A percentile compares a stretch with the other conserved stretches of the same genome.
Evolutionary conservation across 2,113 vertebrate species (phyloP).

Genomic region (Arvicanthis niloticus): DNA sequence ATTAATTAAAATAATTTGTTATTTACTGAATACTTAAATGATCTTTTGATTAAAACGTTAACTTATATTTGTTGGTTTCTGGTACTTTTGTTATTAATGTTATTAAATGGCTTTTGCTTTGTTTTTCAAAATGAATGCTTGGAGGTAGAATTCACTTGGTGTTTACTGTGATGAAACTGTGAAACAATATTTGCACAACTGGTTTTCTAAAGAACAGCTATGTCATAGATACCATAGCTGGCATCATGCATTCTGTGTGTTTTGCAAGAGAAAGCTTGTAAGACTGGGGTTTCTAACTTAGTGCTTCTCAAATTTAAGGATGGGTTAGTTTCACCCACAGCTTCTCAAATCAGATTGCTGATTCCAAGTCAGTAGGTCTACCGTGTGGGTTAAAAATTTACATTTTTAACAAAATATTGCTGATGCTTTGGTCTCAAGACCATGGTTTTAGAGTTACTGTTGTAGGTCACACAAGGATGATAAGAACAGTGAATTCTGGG

Average conservation of each 20-base stretch:
- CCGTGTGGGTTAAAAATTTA: neutral
- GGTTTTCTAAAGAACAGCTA: neutral
- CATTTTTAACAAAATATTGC: neutral
- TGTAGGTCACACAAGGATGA: neutral
- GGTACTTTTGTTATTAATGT: neutral
- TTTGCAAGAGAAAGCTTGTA: neutral
- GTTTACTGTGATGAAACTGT: neutral
- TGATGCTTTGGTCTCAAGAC: neutral
- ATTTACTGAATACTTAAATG: constrained; percentile 8
- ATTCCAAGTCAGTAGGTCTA: neutral
- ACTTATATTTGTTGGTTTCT: constrained; percentile 31
- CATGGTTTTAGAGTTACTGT: neutral
- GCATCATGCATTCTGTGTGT: neutral
- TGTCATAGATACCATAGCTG: neutral
- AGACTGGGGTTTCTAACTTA: neutral
- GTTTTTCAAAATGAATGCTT: neutral
- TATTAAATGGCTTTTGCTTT: neutral
- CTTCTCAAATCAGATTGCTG: neutral
- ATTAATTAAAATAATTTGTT: constrained; percentile 32
- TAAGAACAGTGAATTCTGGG: neutral
- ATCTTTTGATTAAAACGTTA: neutral
- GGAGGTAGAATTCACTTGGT: constrained; percentile 1
- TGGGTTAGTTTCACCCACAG: neutral
- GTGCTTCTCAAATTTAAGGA: neutral
- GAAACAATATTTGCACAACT: neutral